A percentile compares a stretch with the other conserved stretches of the same genome.
Evolutionary conservation across 1,140 invertebrate species (phyloP).

Genomic region (Melanaphis sacchari): DNA sequence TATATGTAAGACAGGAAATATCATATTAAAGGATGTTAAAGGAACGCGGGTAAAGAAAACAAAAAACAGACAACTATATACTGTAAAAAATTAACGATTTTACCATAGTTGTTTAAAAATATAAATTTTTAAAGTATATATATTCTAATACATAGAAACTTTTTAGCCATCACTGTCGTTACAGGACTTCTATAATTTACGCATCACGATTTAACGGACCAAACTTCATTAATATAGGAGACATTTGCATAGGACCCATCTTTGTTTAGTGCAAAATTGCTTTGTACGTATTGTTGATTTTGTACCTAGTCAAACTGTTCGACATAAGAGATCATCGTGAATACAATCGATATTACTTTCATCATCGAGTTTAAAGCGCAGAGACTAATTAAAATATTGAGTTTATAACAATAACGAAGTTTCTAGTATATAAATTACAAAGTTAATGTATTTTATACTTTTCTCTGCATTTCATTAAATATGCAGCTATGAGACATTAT

Average conservation of each 20-base stretch:
- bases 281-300: neutral
- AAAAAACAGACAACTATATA: neutral
- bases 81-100: neutral
- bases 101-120: neutral
- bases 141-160: neutral
- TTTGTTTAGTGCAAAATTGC: neutral
- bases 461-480: neutral
- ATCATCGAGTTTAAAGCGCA: neutral
- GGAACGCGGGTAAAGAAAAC: neutral
- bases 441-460: neutral
- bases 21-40: neutral
- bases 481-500: neutral
- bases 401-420: neutral
- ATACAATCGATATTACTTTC: neutral
- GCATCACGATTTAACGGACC: neutral
- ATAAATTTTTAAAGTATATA: neutral
- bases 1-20: too few species aligned
- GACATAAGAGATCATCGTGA: neutral
- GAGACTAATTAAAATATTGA: neutral
- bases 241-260: neutral
- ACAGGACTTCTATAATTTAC: neutral
- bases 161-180: neutral
- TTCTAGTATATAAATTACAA: neutral
- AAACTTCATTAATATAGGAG: neutral
- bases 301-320: neutral